Evolutionary conservation across 1,140 invertebrate species (phyloP), one percentile per base, ranked within the genome.

Genomic region (Bemisia tabaci): DNA sequence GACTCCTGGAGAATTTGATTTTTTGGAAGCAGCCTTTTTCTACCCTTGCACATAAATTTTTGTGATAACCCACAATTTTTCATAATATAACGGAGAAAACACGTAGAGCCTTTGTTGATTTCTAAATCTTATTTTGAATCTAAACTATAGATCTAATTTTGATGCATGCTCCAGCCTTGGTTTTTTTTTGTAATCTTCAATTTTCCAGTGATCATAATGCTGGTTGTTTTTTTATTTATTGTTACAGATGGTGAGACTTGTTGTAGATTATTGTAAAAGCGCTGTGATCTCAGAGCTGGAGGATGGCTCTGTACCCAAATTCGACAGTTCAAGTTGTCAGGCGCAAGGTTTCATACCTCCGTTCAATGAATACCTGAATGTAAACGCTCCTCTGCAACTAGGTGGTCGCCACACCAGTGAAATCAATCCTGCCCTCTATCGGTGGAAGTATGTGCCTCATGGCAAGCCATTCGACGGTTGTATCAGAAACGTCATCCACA

Each of bases 301-400:
- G 79, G 93, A 96, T 75, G 90, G 91, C 25, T 87, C 86, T 39
- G 84, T 88, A 11, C 87, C 91, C 0, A 84, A 90, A 72, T 93
- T 95, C 74, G 91, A 95, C 73, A 88, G 91, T 68, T 85, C 85
- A 2, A 86, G 85, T 12, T 98, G 95, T 77, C 92, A 97, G 79
- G 91, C 90, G 0, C 83, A 85, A 66, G 92, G 91, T 12, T 85
- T 82, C 0, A 92, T 97, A 69, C 92, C 92, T 17, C 92, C 94
- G 1, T 97, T 97, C 78, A 96, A 95, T 76, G 93, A 96, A 77
- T 97, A 95, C 74, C 80, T 98, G 1, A 98, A 98, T 79, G 93
- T 98, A 0, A 97, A 97, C 78, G 87, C 92, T 0, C 93, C 95
- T 0, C 79, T 98, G 25, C 94, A 98, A 81, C 82, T 98, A 61